Base-by-base conservation (phyloP, 2,113 vertebrate species). In the Colius striatus region DNA sequence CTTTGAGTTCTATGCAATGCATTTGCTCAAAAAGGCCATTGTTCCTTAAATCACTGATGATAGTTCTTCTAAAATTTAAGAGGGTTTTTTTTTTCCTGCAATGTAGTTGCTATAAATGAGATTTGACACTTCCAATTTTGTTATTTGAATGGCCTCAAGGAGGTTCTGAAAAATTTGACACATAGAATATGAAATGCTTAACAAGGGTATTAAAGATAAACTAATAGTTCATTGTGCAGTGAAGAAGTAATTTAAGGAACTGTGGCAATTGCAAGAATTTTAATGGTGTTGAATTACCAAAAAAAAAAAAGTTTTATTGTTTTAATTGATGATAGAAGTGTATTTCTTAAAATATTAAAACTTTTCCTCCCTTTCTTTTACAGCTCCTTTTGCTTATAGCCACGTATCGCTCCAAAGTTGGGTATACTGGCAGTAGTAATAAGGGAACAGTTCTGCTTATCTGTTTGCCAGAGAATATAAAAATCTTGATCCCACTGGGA, bases 101-200 rank as follows among this genome's bases (percentile, higher is more conserved):
- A 5, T 48, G 65, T 78, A 57, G 76, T 87, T 70, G 36, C 62
- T 87, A 13, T 78, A 87, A 86, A 71, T 90, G 65, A 94, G 61
- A 75, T 87, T 67, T 94, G 88, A 93, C 57, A 75, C 88, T 90
- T 93, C 45, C 79, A 79, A 18, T 89, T 92, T 87, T 89, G 61
- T 47, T 86, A 84, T 32, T 41, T 81, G 65, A 93, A 86, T 80
- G 36, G 61, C 73, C 72, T 86, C 61, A 57, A 71, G 79, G 32
- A 84, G 80, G 32, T 65, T 87, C 74, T 88, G 85, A 78, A 92
- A 82, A 75, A 77, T 67, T 75, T 2, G 9, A 67, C 60, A 55
- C 23, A 45, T 11, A 26, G 57, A 86, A 74, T 94, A 77, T 48
- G 48, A 90, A 81, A 86, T 0, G 1, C 25, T 80, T 86, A 71